A percentile compares a stretch with the other conserved stretches of the same genome.
These are phyloP conservation scores for Melanchra persicariae DNA, from an alignment of 2,888 invertebrate species.

Conservation along the genomic window DNA sequence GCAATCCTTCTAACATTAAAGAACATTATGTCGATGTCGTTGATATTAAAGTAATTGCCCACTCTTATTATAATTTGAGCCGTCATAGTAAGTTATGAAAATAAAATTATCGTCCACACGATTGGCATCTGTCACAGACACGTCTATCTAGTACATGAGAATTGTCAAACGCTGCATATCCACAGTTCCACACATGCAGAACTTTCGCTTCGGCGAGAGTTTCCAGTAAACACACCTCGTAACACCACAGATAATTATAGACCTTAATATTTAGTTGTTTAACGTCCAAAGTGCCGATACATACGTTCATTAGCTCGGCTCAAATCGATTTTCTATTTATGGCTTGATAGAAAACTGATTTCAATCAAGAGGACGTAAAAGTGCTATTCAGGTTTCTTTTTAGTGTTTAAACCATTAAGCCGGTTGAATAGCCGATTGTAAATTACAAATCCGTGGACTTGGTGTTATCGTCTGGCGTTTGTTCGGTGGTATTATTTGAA, in stretches of 20 bases:
- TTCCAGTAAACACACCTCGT: conserved; percentile 74
- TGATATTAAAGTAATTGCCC: conserved; percentile 25
- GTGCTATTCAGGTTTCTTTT: conserved; percentile 63
- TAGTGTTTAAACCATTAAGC: conserved; percentile 52
- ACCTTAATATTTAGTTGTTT: conserved; percentile 74
- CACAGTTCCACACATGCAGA: conserved; percentile 67
- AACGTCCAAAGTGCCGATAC: conserved; percentile 70
- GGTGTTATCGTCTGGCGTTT: conserved; percentile 24
- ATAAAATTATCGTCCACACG: conserved; percentile 42
- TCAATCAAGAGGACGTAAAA: conserved; percentile 65
- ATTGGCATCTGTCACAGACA: conserved; percentile 58
- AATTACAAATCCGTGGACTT: conserved; percentile 38
- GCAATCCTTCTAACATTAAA: conserved; percentile 18
- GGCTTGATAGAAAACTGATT: conserved; percentile 66
- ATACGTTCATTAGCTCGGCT: conserved; percentile 64
- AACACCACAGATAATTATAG: conserved; percentile 70
- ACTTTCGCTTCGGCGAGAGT: conserved; percentile 86
- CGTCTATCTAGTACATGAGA: conserved; percentile 55
- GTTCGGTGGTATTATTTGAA: conserved; percentile 17
- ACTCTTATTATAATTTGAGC: conserved; percentile 46
- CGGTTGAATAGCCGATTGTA: conserved; percentile 42
- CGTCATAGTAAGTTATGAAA: conserved; percentile 46
- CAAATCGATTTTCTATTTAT: conserved; percentile 74
- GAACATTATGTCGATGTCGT: background rate
- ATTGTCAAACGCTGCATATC: conserved; percentile 65